Evolutionary conservation across 1,140 invertebrate genomes (phyloP).

Genomic region (Bombus breviceps): DNA sequence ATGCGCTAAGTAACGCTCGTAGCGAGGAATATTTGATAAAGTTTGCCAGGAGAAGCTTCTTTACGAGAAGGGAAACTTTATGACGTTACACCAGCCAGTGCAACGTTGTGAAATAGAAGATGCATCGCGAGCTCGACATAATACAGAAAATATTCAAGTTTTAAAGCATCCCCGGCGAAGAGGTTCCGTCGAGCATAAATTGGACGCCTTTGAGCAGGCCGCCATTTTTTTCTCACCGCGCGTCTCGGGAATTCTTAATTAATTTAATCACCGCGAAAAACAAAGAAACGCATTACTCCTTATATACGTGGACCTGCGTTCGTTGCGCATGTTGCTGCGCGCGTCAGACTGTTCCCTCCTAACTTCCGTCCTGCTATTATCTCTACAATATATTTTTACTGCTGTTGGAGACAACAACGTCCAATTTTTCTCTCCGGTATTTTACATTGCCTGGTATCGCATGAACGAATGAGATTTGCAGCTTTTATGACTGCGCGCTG

Average conservation of each 20-base stretch:
- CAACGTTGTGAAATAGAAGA: not conserved
- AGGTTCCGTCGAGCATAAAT: constrained; percentile 25
- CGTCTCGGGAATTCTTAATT: constrained; percentile 13
- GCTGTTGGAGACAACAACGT: not conserved
- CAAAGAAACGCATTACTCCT: not conserved
- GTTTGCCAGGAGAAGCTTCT: not conserved
- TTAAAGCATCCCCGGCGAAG: not conserved
- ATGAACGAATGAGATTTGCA: not conserved
- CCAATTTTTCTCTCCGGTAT: not conserved
- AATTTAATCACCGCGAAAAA: constrained; percentile 17
- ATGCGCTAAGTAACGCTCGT: not conserved
- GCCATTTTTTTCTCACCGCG: not conserved
- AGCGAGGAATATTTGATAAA: constrained; percentile 23
- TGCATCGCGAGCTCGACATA: constrained; percentile 11
- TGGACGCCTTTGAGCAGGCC: constrained; percentile 4
- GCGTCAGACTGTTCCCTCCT: not conserved
- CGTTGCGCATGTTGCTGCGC: not conserved
- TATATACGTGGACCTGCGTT: not conserved
- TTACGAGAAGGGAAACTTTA: constrained; percentile 20
- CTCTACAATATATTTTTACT: not conserved
- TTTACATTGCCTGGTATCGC: not conserved
- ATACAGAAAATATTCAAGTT: constrained; percentile 28
- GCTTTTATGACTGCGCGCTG: not conserved
- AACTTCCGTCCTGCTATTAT: not conserved
- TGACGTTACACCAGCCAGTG: not conserved